Base-by-base conservation (phyloP, 2,888 invertebrate species). In the Pantelozetes paolii region DNA sequence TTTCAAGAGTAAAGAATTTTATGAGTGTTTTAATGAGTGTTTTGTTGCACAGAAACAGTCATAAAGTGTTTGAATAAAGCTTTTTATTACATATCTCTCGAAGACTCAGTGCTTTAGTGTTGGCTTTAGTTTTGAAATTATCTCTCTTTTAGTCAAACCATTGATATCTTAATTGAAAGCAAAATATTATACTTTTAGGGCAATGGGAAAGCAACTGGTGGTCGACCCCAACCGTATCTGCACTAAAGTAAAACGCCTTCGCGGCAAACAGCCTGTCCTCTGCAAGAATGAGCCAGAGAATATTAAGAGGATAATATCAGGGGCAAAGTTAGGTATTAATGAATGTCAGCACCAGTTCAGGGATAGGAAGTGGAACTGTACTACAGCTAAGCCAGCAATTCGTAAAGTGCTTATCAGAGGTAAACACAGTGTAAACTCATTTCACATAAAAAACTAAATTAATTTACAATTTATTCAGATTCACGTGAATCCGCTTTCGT, bases 401-500 rank as follows among this genome's bases (percentile, higher is more conserved):
- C 88, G 89, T 82, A 91, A 91, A 84, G 90, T 94, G 81, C 86
- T 94, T 76, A 85, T 90, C 82, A 88, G 89, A 86, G 94, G 94
- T 36, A 36, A 8, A 8, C 6, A 36, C 9, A 36, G 36, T 8
- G 6, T 8, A 36, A 36, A 9, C 36, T n/a, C n/a, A n/a, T n/a
- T n/a, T n/a, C n/a, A n/a, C 6, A 36, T 36, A 36, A 36, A 36
- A 8, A 36, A 36, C 5, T 36, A 36, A 36, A 36, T 8, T 8
- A 36, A 8, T 8, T 36, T 36, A 8, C 9, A 36, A 36, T 36
- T 36, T 36, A 36, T 45, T 73, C 78, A 76, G 81, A 82, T 1
- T 85, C 83, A 6, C 88, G 94, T 78, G 96, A 97, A 84, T 94
- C 96, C 45, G 93, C 96, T 71, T 97, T 97, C 85, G 91, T 97